Evolutionary conservation across 1,140 invertebrate species (phyloP).

Genomic region (Diabrotica undecimpunctata): DNA sequence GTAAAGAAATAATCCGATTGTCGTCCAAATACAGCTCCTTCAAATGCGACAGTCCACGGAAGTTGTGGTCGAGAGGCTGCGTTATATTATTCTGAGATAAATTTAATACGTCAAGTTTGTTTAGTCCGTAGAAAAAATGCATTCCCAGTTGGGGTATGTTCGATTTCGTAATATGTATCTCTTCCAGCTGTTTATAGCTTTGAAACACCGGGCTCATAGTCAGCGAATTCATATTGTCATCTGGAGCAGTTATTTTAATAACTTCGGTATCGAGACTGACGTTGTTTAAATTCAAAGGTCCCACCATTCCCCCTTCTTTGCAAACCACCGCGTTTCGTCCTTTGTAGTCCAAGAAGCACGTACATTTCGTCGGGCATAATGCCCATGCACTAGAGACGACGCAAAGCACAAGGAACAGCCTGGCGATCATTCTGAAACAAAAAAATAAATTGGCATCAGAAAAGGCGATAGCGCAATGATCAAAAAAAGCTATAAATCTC

Average conservation of each 20-base stretch:
- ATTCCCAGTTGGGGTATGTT: constrained; percentile 74
- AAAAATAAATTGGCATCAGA: constrained; percentile 9
- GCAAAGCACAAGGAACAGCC: constrained; percentile 37
- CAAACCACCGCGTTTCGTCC: constrained; percentile 47
- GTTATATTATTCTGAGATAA: constrained; percentile 74
- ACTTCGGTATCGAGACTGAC: constrained; percentile 63
- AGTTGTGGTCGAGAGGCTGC: constrained; percentile 77
- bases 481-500: too few species aligned
- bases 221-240: constrained; percentile 60
- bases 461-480: neutral
- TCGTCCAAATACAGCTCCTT: constrained; percentile 82
- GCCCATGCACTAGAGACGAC: constrained; percentile 49
- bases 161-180: constrained; percentile 71
- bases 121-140: constrained; percentile 73
- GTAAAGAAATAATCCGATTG: constrained; percentile 70
- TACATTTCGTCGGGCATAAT: constrained; percentile 45
- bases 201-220: constrained; percentile 72
- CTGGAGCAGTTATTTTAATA: constrained; percentile 66
- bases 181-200: constrained; percentile 63
- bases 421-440: constrained; percentile 52
- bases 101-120: constrained; percentile 64
- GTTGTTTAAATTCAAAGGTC: constrained; percentile 56
- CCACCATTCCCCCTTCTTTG: constrained; percentile 57
- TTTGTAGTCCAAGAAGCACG: constrained; percentile 38
- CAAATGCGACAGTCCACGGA: constrained; percentile 69